phyloP scores from a whole-genome alignment of 2,888 invertebrate genomes.

The Drosophila bunnanda region DNA sequence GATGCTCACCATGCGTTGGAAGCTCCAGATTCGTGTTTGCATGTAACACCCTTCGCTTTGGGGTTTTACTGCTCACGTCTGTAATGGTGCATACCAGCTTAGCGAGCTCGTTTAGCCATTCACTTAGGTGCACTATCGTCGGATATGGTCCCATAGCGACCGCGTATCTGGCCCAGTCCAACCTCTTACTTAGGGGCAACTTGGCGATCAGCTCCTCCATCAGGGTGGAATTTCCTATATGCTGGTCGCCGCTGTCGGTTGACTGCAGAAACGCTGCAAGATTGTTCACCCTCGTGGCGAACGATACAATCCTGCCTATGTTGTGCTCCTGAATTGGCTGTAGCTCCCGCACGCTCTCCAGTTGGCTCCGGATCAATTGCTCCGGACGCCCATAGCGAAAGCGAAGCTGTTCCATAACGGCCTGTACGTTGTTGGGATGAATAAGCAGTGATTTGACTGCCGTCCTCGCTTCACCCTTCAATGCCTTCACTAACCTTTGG shows the following conservation, averaged over 20 bases:
- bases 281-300: not conserved
- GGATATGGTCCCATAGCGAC: not conserved
- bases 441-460: not conserved
- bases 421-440: not conserved
- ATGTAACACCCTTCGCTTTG: too few relatives aligned
- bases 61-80: not conserved
- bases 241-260: not conserved
- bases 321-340: too few relatives aligned
- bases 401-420: slow-evolving; percentile 25
- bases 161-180: not conserved
- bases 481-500: not conserved
- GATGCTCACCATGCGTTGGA: too few relatives aligned
- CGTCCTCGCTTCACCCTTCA: not conserved
- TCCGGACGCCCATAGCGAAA: not conserved
- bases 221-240: not conserved
- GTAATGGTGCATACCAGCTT: not conserved
- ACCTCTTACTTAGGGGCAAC: not conserved
- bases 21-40: too few relatives aligned
- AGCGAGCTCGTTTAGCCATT: not conserved
- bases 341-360: not conserved
- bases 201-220: not conserved
- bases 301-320: not conserved
- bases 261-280: too few relatives aligned
- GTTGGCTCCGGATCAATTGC: too few relatives aligned
- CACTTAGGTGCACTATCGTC: not conserved